Percentiles rank a stretch among this genome's conserved stretches.
phyloP scores from a whole-genome alignment of 2,113 vertebrate species.

The Gulo gulo region DNA sequence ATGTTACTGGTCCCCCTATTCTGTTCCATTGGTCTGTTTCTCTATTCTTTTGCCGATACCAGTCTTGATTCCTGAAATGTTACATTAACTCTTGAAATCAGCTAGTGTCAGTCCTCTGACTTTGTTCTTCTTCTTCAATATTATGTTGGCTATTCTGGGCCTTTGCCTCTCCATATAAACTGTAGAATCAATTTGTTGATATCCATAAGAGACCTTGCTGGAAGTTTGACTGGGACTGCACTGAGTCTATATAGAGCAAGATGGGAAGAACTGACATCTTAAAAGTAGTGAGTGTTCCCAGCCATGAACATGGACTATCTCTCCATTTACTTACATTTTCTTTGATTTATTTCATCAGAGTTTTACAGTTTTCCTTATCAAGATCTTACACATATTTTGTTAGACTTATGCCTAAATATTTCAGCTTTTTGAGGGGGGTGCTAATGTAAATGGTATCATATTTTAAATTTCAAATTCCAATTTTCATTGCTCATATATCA shows the following conservation, averaged over 20 bases:
- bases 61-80: neutral
- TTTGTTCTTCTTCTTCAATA: neutral
- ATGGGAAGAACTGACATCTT: neutral
- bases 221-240: neutral
- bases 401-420: neutral
- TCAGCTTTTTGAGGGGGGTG: neutral
- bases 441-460: neutral
- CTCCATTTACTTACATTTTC: neutral
- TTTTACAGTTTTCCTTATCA: neutral
- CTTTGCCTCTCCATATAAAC: neutral
- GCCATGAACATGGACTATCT: neutral
- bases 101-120: neutral
- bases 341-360: neutral
- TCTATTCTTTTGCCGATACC: neutral
- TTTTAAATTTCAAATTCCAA: slow-evolving; percentile 10
- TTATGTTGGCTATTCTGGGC: neutral
- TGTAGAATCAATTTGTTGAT: neutral
- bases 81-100: neutral
- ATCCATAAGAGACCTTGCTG: neutral
- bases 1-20: neutral
- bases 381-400: neutral
- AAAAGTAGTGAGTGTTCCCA: neutral
- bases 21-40: neutral
- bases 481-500: neutral
- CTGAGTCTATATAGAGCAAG: neutral